Evolutionary conservation across 2,888 invertebrate genomes (phyloP).

Genomic region (Augiades crinisus): DNA sequence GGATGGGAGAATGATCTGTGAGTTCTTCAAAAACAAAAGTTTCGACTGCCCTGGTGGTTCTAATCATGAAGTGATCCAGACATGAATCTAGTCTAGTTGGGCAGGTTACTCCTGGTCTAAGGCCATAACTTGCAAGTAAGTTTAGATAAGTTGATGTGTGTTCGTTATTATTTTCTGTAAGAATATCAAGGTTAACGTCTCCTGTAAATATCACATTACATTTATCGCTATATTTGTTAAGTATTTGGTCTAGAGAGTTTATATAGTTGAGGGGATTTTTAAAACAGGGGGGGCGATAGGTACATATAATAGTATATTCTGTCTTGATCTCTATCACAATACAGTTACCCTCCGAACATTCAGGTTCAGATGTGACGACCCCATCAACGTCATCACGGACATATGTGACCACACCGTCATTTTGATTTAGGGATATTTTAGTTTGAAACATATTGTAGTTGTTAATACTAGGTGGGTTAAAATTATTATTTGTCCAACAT

Average conservation of each 20-base stretch:
- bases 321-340: background rate
- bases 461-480: slow-evolving; percentile 5
- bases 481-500: slow-evolving; percentile 21
- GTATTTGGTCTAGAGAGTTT: background rate
- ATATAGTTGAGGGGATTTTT: slow-evolving; percentile 2
- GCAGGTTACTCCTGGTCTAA: slow-evolving; percentile 14
- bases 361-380: slow-evolving; percentile 1
- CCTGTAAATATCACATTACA: slow-evolving; percentile 22
- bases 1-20: slow-evolving; percentile 24
- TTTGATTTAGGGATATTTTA: slow-evolving; percentile 18
- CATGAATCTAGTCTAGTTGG: slow-evolving; percentile 24
- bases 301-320: background rate
- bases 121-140: slow-evolving; percentile 19
- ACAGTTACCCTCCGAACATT: slow-evolving; percentile 17
- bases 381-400: background rate
- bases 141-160: slow-evolving; percentile 12
- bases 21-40: slow-evolving; percentile 25
- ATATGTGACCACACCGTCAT: slow-evolving; percentile 25
- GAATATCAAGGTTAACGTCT: slow-evolving; percentile 25
- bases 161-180: background rate
- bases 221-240: background rate
- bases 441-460: slow-evolving; percentile 20
- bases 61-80: slow-evolving; percentile 27
- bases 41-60: background rate
- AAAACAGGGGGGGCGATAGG: slow-evolving; percentile 8